Conservation (phyloP, 2,113 vertebrate genomes). For the Puntigrus tetrazona region DNA sequence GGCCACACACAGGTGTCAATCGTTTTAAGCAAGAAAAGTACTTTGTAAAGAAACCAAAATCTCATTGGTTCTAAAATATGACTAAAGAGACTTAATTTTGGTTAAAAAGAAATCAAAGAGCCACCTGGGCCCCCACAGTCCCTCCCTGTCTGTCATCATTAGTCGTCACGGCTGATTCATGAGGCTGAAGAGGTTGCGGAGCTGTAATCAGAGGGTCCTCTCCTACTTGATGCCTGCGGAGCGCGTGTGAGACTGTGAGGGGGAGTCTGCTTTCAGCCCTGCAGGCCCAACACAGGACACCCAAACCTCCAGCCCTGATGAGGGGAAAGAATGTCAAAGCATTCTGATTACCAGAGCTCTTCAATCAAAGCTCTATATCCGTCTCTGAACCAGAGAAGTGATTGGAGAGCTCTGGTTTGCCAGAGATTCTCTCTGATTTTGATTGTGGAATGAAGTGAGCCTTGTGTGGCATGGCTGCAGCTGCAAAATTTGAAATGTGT, state of each 20-base stretch:
- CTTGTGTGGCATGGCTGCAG: slow-evolving; percentile 37
- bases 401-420: slow-evolving; percentile 49
- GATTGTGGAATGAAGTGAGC: slow-evolving; percentile 55
- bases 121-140: slow-evolving; percentile 21
- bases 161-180: slow-evolving; percentile 12
- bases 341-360: slow-evolving; percentile 58
- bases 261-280: slow-evolving; percentile 18
- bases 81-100: background rate
- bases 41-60: background rate
- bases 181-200: slow-evolving; percentile 16
- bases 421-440: slow-evolving; percentile 61
- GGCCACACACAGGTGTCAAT: background rate
- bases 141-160: slow-evolving; percentile 29
- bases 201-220: slow-evolving; percentile 32
- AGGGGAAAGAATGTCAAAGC: slow-evolving; percentile 41
- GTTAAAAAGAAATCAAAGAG: slow-evolving; percentile 25
- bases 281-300: slow-evolving; percentile 31
- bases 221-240: background rate
- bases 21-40: background rate
- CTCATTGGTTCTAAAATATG: background rate
- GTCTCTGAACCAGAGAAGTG: slow-evolving; percentile 41
- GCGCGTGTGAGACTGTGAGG: background rate
- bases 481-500: slow-evolving; percentile 31
- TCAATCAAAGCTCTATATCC: slow-evolving; percentile 52
- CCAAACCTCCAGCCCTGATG: slow-evolving; percentile 46